Base-by-base conservation (phyloP, 2,888 invertebrate species). In the Agrilus cyanescens region DNA sequence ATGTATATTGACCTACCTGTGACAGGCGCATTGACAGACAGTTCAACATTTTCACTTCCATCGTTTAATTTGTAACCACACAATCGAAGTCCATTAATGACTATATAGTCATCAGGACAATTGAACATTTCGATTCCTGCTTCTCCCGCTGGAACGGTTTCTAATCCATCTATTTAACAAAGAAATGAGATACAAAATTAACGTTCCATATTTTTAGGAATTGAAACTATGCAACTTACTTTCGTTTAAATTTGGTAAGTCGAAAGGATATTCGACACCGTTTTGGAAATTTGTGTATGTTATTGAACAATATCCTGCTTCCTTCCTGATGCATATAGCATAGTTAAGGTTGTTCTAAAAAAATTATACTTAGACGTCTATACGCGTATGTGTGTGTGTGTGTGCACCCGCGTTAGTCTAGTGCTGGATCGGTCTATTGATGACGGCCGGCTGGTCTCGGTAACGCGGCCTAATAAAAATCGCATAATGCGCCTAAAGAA, bases 271-370 rank as follows among this genome's bases (percentile, higher is more conserved):
- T 44, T 71, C 71, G n/a, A 68, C 62, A 16, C 70, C 71, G 38
- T 69, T 63, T 3, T 66, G 70, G 3, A 62, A 62, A 52, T 73
- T 77, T 1, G 68, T 71, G 54, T 81, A 85, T 0, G 78, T 79
- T 12, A 84, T 67, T 36, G 76, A 75, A 60, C 85, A 85, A 40
- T 74, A 74, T 20, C 74, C 76, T 29, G 72, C 61, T 25, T 69
- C 69, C 45, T 80, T 73, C 52, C 73, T 63, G 48, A 85, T 75
- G 57, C 85, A 85, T 49, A 84, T 79, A 1, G 78, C 83, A 59
- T 85, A 85, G 59, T 85, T 85, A 4, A 85, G 62, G 60, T 85
- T 82, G 56, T 84, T 85, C 85, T 85, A 60, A 25, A 75, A 75
- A 49, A 53, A 45, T 41, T 12, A 12, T 13, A 20, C 16, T n/a